Evolutionary conservation across 1,140 invertebrate genomes (phyloP).

Genomic region (Chymomyza costata): DNA sequence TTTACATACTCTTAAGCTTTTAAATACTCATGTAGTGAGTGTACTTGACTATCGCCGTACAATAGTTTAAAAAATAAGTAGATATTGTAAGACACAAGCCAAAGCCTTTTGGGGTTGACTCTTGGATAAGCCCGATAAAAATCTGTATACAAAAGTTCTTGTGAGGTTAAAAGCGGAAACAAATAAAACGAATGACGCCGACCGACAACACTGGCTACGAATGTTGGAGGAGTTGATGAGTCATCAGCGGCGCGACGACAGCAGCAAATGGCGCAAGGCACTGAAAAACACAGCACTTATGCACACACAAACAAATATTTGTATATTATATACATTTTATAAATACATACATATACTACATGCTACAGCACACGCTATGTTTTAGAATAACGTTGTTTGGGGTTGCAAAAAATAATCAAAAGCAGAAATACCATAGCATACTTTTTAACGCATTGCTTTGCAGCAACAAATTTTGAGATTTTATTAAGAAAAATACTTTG

Average conservation of each 20-base stretch:
- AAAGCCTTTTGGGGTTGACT: background rate
- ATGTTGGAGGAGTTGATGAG: no score
- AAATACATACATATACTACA: background rate
- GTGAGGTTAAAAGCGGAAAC: background rate
- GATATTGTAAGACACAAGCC: conserved; percentile 9
- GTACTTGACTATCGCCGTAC: no score
- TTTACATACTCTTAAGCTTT: no score
- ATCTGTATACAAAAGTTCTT: conserved; percentile 18
- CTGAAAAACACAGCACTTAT: background rate
- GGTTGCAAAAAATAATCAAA: conserved; percentile 44
- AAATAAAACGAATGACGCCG: conserved; percentile 20
- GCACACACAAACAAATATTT: conserved; percentile 17
- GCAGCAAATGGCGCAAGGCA: no score
- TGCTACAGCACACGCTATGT: conserved; percentile 10
- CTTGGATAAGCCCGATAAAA: conserved; percentile 25
- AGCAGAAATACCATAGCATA: conserved; percentile 64
- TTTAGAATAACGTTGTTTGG: no score
- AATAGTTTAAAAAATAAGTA: no score
- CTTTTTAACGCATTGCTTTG: conserved; percentile 61
- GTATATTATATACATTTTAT: conserved; percentile 2
- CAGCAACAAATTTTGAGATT: no score
- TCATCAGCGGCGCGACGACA: no score
- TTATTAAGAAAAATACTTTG: no score
- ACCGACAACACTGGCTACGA: background rate
- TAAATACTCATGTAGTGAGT: no score